Percentiles rank a stretch among this genome's conserved stretches.
Evolutionary conservation across 2,113 vertebrate species (phyloP).

Genomic region (Pollachius pollachius): DNA sequence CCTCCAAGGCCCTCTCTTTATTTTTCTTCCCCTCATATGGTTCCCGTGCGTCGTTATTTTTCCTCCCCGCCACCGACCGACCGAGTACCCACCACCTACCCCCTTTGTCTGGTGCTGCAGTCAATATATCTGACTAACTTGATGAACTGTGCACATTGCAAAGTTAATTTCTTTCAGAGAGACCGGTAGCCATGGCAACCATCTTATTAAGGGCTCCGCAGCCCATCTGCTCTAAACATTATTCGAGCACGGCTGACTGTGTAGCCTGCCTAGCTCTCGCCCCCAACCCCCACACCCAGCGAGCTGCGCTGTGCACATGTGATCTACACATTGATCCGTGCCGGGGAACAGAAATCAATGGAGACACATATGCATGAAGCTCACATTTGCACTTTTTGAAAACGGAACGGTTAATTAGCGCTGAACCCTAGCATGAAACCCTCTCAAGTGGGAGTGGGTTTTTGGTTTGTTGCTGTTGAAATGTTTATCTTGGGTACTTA

Average conservation of each 20-base stretch:
- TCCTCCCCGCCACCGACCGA: not conserved
- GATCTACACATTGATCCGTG: slow-evolving; percentile 72
- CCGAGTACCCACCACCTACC: not conserved
- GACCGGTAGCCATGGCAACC: slow-evolving; percentile 79
- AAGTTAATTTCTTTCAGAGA: slow-evolving; percentile 79
- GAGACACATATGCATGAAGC: slow-evolving; percentile 32
- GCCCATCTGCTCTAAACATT: slow-evolving; percentile 88
- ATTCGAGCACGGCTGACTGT: slow-evolving; percentile 64
- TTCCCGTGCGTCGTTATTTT: slow-evolving; percentile 8
- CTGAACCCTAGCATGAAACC: too few species aligned
- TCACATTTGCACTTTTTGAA: slow-evolving; percentile 32
- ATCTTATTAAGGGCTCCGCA: slow-evolving; percentile 75
- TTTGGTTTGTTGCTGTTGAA: too few species aligned
- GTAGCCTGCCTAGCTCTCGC: slow-evolving; percentile 26
- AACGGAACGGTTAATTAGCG: not conserved
- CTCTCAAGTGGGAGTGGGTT: not conserved
- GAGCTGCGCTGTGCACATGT: slow-evolving; percentile 65
- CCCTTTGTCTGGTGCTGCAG: slow-evolving; percentile 55
- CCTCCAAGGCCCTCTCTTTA: slow-evolving; percentile 13
- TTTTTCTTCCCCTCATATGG: slow-evolving; percentile 14
- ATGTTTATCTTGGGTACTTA: too few species aligned
- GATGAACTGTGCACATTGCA: slow-evolving; percentile 70
- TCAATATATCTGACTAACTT: slow-evolving; percentile 75
- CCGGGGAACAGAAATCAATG: slow-evolving; percentile 59
- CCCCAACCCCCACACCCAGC: slow-evolving; percentile 8